Evolutionary conservation across 2,113 vertebrate species (phyloP), one percentile per base, ranked within the genome.

Genomic region (Acanthochromis polyacanthus): DNA sequence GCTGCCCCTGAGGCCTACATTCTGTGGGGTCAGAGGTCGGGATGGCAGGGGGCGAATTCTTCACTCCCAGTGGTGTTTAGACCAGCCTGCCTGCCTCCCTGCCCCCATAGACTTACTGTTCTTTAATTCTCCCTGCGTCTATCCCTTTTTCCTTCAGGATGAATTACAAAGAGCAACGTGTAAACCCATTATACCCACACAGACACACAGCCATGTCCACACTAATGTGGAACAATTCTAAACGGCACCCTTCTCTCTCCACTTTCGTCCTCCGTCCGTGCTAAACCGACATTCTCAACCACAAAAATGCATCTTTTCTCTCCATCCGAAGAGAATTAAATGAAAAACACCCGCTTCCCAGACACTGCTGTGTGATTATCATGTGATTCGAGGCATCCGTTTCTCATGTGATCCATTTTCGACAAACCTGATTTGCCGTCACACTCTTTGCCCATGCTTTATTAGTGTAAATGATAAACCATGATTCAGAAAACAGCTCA

Each of bases 21-120:
- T 88, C 66, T 61, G 58, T 8, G 51, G 73, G 91, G 92, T 78
- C 86, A 95, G 83, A 90, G 93, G 91, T 92, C 87, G 76, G 5
- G 23, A 46, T 50, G 16, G 86, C 80, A 71, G 82, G 80, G 88
- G 87, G 85, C 78, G 74, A 82, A 92, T 91, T 88, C 86, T 83
- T 87, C 52, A 60, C 70, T 82, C 70, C 80, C 68, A 75, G 85
- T 43, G 63, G 36, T 74, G 67, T 81, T 88, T 25, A 64, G 22
- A 83, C 45, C 77, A 71, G 59, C 17, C 52, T 30, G 66, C 64
- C 65, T 77, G 23, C 55, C 52, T 52, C 36, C 23, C 32, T 9
- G 10, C 51, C 53, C 72, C 73, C 28, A n/a, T 2, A 16, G 6
- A 16, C 40, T 28, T 28, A 62, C 67, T 36, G 52, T 58, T 71